Conservation (phyloP, 2,113 vertebrate genomes). For the Apistogramma diplotaenia region DNA sequence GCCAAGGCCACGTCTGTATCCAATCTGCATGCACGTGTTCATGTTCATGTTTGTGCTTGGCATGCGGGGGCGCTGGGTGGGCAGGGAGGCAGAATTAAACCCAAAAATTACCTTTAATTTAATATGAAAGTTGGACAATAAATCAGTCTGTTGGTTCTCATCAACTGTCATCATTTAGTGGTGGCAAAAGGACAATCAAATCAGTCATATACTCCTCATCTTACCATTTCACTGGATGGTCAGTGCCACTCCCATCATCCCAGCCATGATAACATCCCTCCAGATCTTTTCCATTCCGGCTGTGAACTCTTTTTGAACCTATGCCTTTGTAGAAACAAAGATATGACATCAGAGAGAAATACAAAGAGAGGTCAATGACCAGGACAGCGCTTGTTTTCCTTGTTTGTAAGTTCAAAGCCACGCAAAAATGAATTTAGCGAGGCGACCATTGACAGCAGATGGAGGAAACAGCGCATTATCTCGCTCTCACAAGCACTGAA, state of each 20-base stretch:
- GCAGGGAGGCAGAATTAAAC: not conserved
- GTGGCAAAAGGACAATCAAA: slow-evolving; percentile 11
- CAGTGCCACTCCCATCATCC: slow-evolving; percentile 37
- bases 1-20: slow-evolving; percentile 4
- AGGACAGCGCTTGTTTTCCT: not conserved
- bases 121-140: not conserved
- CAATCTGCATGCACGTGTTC: not conserved
- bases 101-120: not conserved
- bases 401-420: not conserved
- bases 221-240: not conserved
- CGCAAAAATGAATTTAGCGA: not conserved
- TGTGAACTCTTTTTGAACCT: slow-evolving; percentile 52
- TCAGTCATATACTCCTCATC: slow-evolving; percentile 9
- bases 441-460: not conserved
- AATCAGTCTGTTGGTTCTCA: not conserved
- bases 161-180: not conserved
- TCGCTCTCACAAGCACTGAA: not conserved
- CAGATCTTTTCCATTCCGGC: slow-evolving; percentile 33
- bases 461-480: not conserved
- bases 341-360: slow-evolving; percentile 17
- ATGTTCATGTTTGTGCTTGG: not conserved
- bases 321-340: slow-evolving; percentile 28
- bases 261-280: slow-evolving; percentile 31
- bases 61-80: not conserved
- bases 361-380: not conserved